phyloP scores from a whole-genome alignment of 2,888 invertebrate genomes.

The Drosophila parthenogenetica region DNA sequence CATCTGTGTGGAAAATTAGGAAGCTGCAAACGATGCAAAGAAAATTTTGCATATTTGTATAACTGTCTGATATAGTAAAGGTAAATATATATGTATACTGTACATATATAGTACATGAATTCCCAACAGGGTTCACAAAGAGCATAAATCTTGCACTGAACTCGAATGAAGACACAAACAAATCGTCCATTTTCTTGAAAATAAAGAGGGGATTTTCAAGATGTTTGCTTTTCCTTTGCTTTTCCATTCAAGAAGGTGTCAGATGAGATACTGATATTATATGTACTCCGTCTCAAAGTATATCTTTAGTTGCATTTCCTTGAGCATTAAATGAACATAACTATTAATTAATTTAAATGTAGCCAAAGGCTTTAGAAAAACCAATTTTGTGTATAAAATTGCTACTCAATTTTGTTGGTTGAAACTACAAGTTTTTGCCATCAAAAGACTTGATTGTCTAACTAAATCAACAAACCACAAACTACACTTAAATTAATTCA shows the following conservation, averaged over 20 bases:
- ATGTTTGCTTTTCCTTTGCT: slow-evolving; percentile 20
- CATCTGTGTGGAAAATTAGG: slow-evolving; percentile 76
- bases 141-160: slow-evolving; percentile 64
- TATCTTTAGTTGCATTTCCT: not conserved
- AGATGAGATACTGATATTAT: not conserved
- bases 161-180: slow-evolving; percentile 66
- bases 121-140: slow-evolving; percentile 13
- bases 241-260: slow-evolving; percentile 26
- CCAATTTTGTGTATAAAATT: not conserved
- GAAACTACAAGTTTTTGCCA: not conserved
- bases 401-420: not conserved
- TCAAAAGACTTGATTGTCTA: slow-evolving; percentile 1
- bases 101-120: not conserved
- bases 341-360: not conserved
- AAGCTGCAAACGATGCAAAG: slow-evolving; percentile 39
- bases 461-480: slow-evolving; percentile 33
- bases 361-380: not conserved
- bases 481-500: not conserved
- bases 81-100: not conserved
- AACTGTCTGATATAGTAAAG: slow-evolving; percentile 36
- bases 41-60: slow-evolving; percentile 52
- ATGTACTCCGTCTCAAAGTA: not conserved
- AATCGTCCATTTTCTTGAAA: slow-evolving; percentile 50
- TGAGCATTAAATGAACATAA: not conserved
- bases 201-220: slow-evolving; percentile 34